phyloP scores from a whole-genome alignment of 2,888 invertebrate genomes.

The Sepiola atlantica region DNA sequence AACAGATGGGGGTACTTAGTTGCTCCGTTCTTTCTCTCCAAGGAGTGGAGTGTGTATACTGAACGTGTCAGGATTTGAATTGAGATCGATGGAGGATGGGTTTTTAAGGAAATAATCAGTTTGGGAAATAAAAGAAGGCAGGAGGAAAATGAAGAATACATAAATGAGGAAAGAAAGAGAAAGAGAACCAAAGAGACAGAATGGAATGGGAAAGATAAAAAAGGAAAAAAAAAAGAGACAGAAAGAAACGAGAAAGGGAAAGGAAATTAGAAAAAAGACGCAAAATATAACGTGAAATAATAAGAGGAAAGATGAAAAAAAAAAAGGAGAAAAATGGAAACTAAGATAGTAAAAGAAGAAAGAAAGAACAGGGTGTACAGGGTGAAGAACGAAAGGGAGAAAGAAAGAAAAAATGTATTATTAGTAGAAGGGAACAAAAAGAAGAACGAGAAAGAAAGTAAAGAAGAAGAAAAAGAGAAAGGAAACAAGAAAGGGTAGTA shows the following conservation, averaged over 20 bases:
- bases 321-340: background rate
- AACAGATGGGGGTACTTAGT: too few species aligned
- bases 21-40: too few species aligned
- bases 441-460: background rate
- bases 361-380: background rate
- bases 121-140: background rate
- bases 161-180: background rate
- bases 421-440: background rate
- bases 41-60: too few species aligned
- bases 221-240: background rate
- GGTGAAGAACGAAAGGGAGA: background rate
- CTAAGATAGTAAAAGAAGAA: background rate
- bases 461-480: background rate
- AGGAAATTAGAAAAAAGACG: background rate
- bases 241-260: background rate
- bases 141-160: background rate
- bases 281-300: too few species aligned
- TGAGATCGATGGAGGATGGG: too few species aligned
- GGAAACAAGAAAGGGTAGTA: background rate
- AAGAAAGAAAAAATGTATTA: background rate
- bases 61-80: too few species aligned
- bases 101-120: background rate
- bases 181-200: background rate
- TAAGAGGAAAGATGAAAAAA: background rate
- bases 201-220: background rate